Conservation (phyloP, 2,113 vertebrate species). For the Lagopus muta region DNA sequence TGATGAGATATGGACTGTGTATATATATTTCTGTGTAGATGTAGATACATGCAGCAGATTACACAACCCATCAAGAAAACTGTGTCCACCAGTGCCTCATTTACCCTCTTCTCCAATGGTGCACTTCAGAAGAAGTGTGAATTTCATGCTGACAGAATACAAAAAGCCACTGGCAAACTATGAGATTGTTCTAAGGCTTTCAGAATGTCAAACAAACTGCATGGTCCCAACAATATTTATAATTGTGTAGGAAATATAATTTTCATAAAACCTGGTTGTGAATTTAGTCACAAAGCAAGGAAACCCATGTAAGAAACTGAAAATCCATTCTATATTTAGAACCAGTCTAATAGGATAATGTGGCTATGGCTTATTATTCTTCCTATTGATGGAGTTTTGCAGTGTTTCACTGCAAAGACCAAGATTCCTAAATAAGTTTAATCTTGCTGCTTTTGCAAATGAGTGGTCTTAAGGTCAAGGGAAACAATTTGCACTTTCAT, state of each 20-base stretch:
- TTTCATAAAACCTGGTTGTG: background rate
- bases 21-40: background rate
- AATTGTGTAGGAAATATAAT: conserved; percentile 11
- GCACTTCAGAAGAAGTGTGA: background rate
- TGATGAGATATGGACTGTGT: background rate
- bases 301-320: conserved; percentile 29
- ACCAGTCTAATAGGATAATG: conserved; percentile 35
- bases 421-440: conserved; percentile 5
- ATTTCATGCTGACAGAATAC: background rate
- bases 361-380: background rate
- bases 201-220: background rate
- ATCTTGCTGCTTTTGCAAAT: conserved; percentile 12
- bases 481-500: background rate
- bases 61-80: background rate
- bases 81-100: background rate
- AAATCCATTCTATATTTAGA: conserved; percentile 61
- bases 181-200: background rate
- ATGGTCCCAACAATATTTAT: background rate
- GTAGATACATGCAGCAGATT: fast-evolving
- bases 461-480: background rate
- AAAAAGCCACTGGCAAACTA: background rate
- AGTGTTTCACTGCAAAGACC: background rate
- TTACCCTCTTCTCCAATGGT: background rate
- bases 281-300: conserved; percentile 29
- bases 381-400: background rate